phyloP scores from a whole-genome alignment of 1,140 invertebrate species.

The Anastrepha ludens region DNA sequence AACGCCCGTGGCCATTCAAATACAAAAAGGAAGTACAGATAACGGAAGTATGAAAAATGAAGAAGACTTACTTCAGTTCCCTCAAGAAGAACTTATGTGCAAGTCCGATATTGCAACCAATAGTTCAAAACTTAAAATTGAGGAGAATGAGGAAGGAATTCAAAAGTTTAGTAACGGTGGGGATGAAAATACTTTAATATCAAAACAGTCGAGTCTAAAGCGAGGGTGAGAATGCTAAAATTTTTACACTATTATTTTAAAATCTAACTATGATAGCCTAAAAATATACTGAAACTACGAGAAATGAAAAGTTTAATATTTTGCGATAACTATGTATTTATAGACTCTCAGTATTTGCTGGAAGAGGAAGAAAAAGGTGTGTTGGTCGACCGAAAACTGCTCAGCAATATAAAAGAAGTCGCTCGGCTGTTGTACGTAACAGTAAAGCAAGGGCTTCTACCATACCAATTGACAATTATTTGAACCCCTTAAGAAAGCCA shows the following conservation, averaged over 20 bases:
- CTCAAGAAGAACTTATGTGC: not conserved
- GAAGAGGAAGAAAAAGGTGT: not conserved
- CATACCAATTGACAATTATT: slow-evolving; percentile 21
- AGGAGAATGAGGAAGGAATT: not conserved
- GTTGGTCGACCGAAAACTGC: not conserved
- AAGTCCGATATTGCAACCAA: too few species aligned
- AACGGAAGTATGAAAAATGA: slow-evolving; percentile 12
- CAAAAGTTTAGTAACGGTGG: not conserved
- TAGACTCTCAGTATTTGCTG: not conserved
- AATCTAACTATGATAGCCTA: not conserved
- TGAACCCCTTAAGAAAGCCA: slow-evolving; percentile 2
- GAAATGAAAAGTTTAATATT: too few species aligned
- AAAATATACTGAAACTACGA: not conserved
- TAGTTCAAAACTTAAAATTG: not conserved
- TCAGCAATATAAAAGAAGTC: not conserved
- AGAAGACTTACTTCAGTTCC: not conserved
- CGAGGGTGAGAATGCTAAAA: not conserved
- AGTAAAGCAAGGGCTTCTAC: not conserved
- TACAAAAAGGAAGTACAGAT: not conserved
- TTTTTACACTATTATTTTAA: not conserved
- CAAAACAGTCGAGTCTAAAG: not conserved
- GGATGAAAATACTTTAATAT: not conserved
- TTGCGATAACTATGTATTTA: not conserved
- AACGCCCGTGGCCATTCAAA: not conserved
- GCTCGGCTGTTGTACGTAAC: not conserved